Evolutionary conservation across 2,888 invertebrate genomes (phyloP), one percentile per base, ranked within the genome.

Genomic region (Notodonta ziczac): DNA sequence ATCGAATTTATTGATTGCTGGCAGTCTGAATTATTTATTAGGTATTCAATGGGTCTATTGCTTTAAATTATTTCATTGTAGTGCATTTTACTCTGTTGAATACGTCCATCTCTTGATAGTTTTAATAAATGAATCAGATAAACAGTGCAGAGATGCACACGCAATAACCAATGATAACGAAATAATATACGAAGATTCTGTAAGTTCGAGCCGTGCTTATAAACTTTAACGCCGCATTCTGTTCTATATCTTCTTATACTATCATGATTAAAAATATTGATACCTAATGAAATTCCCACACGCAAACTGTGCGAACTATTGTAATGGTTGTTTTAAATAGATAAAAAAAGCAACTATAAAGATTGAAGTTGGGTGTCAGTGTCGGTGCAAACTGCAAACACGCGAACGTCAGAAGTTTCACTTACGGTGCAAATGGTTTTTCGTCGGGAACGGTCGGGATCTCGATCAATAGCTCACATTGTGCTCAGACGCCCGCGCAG

Each of bases 361-460:
- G 62, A 56, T 57, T 54, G 35, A 54, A 32, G n/a, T 52, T 53
- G 14, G 42, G 51, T 60, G 68, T 58, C 69, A 72, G 61, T 60
- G 68, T 58, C 69, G 68, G 61, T 72, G 52, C 52, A 16, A 50
- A 53, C 4, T 12, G 51, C 13, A 65, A 50, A 42, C 70, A 75
- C 66, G 70, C 67, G 67, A 78, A 72, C 72, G 67, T 70, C 64
- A 65, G 63, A 62, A 70, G 76, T 77, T 73, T 81, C 79, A 87
- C 82, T 87, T 84, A 86, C 85, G 80, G 84, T 85, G 82, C 77
- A 76, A 76, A 70, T 67, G 72, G 84, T 89, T 89, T 87, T 88
- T 87, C 82, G 79, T 73, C 76, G 81, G 76, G 83, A 82, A 85
- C 80, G 82, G 84, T 78, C 80, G 84, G 83, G 83, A 83, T 79